Percentiles rank a stretch among this genome's conserved stretches.
Conservation (phyloP, 2,797 vertebrate genomes). For the Erithacus rubecula region DNA sequence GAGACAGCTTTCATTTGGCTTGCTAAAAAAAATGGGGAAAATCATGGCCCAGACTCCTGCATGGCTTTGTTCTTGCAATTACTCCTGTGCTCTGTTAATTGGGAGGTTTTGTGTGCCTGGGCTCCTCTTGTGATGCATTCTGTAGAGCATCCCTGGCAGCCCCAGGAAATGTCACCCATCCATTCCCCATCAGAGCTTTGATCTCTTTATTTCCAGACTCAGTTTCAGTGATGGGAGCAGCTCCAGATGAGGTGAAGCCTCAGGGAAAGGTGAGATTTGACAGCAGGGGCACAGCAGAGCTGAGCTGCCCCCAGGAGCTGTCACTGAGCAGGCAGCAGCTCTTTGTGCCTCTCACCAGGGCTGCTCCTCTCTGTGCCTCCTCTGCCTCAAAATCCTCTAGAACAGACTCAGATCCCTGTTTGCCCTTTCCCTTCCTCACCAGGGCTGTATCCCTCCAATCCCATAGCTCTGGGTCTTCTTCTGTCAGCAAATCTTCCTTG, state of each 20-base stretch:
- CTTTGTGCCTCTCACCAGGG: rapidly evolving
- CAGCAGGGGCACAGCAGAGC: neutral
- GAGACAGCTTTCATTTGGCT: neutral
- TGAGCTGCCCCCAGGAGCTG: neutral
- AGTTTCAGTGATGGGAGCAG: neutral
- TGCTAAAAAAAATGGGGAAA: neutral
- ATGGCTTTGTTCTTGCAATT: neutral
- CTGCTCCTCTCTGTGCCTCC: neutral
- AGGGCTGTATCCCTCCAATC: rapidly evolving
- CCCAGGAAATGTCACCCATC: neutral
- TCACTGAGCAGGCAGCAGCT: neutral
- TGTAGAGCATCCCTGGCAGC: neutral
- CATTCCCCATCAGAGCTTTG: neutral
- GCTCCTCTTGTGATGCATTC: neutral
- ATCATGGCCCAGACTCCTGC: neutral
- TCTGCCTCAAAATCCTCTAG: rapidly evolving
- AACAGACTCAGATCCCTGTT: neutral
- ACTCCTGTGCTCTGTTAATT: neutral
- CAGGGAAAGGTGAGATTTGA: neutral
- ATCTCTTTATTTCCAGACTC: neutral
- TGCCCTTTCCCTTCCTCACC: neutral
- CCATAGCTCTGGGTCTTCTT: neutral
- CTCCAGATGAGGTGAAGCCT: neutral
- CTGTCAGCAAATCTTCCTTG: too few relatives aligned
- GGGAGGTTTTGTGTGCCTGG: neutral